Evolutionary conservation across 2,888 invertebrate species (phyloP), one percentile per base, ranked within the genome.

Genomic region (Crocallis elinguaria): DNA sequence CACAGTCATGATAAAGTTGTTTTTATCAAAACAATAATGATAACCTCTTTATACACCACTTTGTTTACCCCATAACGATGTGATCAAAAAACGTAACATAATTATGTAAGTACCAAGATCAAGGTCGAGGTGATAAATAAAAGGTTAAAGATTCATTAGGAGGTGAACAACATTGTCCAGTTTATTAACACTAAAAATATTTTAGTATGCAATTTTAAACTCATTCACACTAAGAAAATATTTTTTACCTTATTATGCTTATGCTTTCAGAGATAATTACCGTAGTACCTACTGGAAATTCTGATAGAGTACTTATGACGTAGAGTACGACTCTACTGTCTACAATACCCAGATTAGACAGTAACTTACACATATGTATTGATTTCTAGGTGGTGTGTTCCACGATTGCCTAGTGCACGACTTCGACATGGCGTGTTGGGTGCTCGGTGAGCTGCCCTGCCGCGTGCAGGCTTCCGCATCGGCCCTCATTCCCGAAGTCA

Each of bases 361-460:
- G n/a, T n/a, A 25, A n/a, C 9, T 25, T 9, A 25, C 9, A 23
- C n/a, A 9, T n/a, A n/a, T n/a, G n/a, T n/a, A 12, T 1, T 29
- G 12, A 5, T 49, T 11, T 32, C n/a, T 57, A 92, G 94, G 94
- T 62, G 94, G 94, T 9, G 93, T 95, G 25, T 94, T 94, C 75
- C 94, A 94, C 54, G 95, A 95, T 73, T 94, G 94, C 63, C 85
- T 93, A 48, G 94, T 95, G 1, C 95, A 95, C 64, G 95, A 95
- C 72, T 88, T 95, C 50, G 95, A 95, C 67, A 88, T 94, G 78
- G 75, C 93, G 5, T 93, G 94, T 52, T 95, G 94, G 93, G 75
- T 94, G 23, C 75, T 94, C 17, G 94, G 94, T 0, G 94, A 94
- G 71, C 88, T 92, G 53, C 95, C 95, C 0, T 80, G 71, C 13